Evolutionary conservation across 2,797 vertebrate species (phyloP).

Genomic region (Brachyrhaphis roseni): DNA sequence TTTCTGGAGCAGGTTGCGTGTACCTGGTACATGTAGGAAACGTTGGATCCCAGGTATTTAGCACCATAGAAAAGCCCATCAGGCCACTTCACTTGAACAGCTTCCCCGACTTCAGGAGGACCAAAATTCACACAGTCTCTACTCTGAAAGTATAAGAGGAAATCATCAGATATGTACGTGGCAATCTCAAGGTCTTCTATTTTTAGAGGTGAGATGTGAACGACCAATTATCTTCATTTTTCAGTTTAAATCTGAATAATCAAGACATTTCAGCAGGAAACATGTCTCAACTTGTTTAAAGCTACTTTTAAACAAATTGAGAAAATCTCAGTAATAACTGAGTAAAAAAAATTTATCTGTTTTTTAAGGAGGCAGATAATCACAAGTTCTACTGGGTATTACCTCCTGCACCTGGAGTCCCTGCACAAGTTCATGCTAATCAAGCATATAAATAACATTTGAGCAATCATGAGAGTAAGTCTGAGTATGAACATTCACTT

Average conservation of each 20-base stretch:
- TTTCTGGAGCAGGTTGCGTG: slow-evolving; percentile 21
- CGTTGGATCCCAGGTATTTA: slow-evolving; percentile 92
- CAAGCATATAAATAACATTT: background rate
- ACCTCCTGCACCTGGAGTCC: background rate
- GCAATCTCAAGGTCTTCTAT: background rate
- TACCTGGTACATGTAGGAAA: slow-evolving; percentile 94
- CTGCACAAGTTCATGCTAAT: background rate
- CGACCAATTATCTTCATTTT: background rate
- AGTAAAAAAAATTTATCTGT: background rate
- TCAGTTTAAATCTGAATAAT: background rate
- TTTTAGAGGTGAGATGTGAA: background rate
- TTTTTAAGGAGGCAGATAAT: background rate
- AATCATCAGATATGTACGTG: background rate
- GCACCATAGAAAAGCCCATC: slow-evolving; percentile 95
- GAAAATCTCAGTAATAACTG: background rate
- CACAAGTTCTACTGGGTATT: background rate
- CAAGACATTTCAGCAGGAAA: background rate
- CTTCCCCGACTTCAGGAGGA: slow-evolving; percentile 91
- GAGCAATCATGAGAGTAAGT: background rate
- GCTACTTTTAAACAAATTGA: background rate
- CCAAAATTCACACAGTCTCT: slow-evolving; percentile 91
- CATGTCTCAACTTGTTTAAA: background rate
- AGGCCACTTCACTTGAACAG: slow-evolving; percentile 96
- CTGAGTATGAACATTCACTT: background rate
- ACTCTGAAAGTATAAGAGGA: slow-evolving; percentile 80